phyloP scores from a whole-genome alignment of 1,140 invertebrate genomes.

The Medauroidea extradentata region DNA sequence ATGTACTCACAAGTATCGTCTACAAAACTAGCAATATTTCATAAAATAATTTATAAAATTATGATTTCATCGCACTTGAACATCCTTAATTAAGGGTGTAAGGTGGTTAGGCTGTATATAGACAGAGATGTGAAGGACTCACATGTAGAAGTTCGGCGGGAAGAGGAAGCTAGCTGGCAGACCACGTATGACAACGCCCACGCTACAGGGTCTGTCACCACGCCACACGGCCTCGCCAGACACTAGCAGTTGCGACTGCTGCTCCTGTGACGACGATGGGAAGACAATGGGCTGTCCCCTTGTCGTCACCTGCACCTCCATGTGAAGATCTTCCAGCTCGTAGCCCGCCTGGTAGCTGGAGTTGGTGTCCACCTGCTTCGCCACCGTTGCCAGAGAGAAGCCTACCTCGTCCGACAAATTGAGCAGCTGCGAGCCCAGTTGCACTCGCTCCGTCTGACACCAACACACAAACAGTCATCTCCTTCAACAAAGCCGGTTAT shows the following conservation, averaged over 20 bases:
- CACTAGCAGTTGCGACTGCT: background rate
- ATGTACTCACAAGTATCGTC: too few relatives aligned
- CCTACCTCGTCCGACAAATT: background rate
- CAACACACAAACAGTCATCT: too few relatives aligned
- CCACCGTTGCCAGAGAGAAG: background rate
- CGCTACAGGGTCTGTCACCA: background rate
- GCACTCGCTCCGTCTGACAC: background rate
- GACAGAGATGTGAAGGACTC: too few relatives aligned
- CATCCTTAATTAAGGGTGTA: too few relatives aligned
- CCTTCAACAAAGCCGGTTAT: too few relatives aligned
- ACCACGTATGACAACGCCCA: background rate
- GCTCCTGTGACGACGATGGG: background rate
- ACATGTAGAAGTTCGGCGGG: background rate
- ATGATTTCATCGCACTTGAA: too few relatives aligned
- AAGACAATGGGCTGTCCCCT: background rate
- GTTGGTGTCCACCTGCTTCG: background rate
- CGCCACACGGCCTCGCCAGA: background rate
- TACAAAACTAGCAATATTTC: too few relatives aligned
- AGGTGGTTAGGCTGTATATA: too few relatives aligned
- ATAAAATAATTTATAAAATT: too few relatives aligned
- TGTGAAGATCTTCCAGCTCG: background rate
- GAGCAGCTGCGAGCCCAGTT: background rate
- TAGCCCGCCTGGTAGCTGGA: background rate
- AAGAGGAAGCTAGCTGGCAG: background rate
- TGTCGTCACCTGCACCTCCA: background rate